Conservation (phyloP, 2,888 invertebrate species). For the Drosophila atroscutellata region DNA sequence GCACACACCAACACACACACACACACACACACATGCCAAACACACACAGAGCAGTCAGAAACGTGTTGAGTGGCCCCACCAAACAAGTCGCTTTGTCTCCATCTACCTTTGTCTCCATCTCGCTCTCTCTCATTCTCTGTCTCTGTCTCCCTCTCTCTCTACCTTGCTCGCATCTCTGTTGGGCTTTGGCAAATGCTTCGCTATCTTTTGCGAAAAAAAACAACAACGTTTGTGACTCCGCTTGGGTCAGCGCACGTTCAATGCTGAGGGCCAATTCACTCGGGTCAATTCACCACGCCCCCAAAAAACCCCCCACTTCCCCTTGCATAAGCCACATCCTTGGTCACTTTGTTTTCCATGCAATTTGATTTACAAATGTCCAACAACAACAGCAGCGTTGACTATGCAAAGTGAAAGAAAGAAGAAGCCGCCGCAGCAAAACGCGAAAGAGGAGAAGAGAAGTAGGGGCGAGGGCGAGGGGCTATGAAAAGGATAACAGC, state of each 20-base stretch:
- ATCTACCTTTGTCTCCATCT: slow-evolving; percentile 32
- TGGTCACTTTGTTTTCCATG: slow-evolving; percentile 61
- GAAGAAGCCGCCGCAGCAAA: slow-evolving; percentile 18
- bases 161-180: slow-evolving; percentile 43
- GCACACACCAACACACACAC: slow-evolving; percentile 56
- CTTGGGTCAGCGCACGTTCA: slow-evolving; percentile 53
- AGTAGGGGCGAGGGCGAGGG: not conserved
- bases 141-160: slow-evolving; percentile 39
- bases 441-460: slow-evolving; percentile 11
- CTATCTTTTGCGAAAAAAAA: slow-evolving; percentile 37
- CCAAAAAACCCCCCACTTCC: not conserved
- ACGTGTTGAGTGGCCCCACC: slow-evolving; percentile 76
- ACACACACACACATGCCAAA: slow-evolving; percentile 29
- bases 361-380: slow-evolving; percentile 68
- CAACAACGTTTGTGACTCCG: slow-evolving; percentile 29
- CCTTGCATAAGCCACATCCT: not conserved
- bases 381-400: slow-evolving; percentile 23
- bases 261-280: slow-evolving; percentile 23
- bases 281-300: slow-evolving; percentile 2
- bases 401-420: slow-evolving; percentile 24
- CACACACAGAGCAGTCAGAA: slow-evolving; percentile 53
- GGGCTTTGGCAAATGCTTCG: slow-evolving; percentile 40
- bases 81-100: slow-evolving; percentile 64
- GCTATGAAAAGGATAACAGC: not conserved
- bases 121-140: slow-evolving; percentile 11